Evolutionary conservation across 2,113 vertebrate species (phyloP), one percentile per base, ranked within the genome.

Genomic region (Chlamydotis undulata): DNA sequence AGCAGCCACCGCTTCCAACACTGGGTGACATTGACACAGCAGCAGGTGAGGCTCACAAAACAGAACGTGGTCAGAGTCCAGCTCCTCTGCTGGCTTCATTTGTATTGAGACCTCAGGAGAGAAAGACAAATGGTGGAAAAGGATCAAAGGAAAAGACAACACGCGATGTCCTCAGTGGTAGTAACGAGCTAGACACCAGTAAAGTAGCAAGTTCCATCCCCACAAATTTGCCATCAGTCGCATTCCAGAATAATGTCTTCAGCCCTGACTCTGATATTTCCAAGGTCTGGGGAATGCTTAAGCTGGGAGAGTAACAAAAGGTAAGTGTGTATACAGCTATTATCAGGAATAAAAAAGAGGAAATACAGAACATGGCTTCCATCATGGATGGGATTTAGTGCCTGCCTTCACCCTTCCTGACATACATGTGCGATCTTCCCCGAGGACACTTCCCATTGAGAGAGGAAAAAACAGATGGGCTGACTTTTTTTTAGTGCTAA

Each of bases 131-230:
- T 24, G 7, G 7, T 85, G 49, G 65, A 55, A 85, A 94, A 80
- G 18, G 28, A 57, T 37, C 12, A 3, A 74, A 70, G 43, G 60
- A 87, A 67, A 86, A 60, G 21, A 25, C 19, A 55, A 33, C 21
- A 37, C 0, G 0, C 0, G 0, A 10, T 52, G 14, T 39, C 22
- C 39, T 79, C 52, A 64, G 17, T 37, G 47, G 24, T 37, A 69
- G 41, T 39, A 50, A 71, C 1, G 0, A 81, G 15, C 19, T 35
- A 22, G 39, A 71, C n/a, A 59, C 53, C 29, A 59, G 11, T 19
- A 31, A 86, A 29, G 14, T 41, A 80, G 18, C 41, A 87, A 52
- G 50, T 92, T 76, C 17, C 33, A 53, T 76, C 19, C 19, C 19
- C 63, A 49, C 14, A 22, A 65, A 80, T 90, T 37, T 75, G n/a